Evolutionary conservation across 1,140 invertebrate species (phyloP).

Genomic region (Cotesia typhae): DNA sequence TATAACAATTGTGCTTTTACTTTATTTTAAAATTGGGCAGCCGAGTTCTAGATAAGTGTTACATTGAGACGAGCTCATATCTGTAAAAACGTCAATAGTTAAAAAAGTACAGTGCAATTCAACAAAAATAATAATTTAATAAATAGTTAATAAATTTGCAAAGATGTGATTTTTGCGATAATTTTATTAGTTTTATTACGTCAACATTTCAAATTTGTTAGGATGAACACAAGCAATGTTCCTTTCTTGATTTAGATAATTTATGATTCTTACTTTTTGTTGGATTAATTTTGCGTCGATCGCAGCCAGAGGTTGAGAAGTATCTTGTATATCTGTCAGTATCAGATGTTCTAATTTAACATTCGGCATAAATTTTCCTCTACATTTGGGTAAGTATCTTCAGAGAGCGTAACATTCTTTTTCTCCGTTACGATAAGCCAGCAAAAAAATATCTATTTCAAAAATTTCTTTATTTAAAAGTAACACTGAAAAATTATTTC

Average conservation of each 20-base stretch:
- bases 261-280: neutral
- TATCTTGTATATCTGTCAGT: neutral
- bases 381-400: slow-evolving; percentile 2
- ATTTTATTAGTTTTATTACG: neutral
- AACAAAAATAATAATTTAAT: too few species aligned
- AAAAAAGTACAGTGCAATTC: too few species aligned
- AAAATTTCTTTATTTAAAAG: slow-evolving; percentile 16
- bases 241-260: neutral
- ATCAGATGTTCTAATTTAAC: neutral
- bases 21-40: too few species aligned
- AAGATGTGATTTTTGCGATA: too few species aligned
- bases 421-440: neutral
- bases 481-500: slow-evolving; percentile 18
- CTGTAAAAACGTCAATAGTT: too few species aligned
- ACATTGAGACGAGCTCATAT: too few species aligned
- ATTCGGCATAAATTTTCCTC: slow-evolving; percentile 2
- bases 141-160: too few species aligned
- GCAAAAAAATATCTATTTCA: slow-evolving; percentile 21
- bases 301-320: neutral
- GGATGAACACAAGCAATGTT: neutral
- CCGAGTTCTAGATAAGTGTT: too few species aligned
- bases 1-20: too few species aligned
- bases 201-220: neutral
- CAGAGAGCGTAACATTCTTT: slow-evolving; percentile 11
- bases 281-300: neutral